Base-by-base conservation (phyloP, 2,113 vertebrate genomes). In the Cyprinus carpio region DNA sequence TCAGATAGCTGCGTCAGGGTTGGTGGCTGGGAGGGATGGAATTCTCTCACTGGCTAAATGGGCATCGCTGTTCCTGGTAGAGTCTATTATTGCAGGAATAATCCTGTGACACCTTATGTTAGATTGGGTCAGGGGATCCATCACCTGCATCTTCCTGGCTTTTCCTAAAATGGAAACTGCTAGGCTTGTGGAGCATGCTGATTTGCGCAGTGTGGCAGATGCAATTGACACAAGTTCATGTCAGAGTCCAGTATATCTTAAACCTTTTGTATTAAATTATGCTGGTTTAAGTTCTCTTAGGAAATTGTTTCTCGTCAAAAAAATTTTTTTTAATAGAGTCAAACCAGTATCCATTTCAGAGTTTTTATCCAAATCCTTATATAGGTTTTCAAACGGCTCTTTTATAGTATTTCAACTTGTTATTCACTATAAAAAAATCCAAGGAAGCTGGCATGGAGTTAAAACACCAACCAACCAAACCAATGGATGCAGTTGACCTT, bases 1-100 rank as follows among this genome's bases (percentile, higher is more conserved):
- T 84, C 81, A 87, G 82, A 77, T 67, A 67, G 62, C 64, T 56
- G 84, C 58, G 78, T 89, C 84, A 87, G 54, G 84, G 77, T 15
- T 72, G 77, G 46, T 0, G 49, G 58, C 46, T 75, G 71, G 81
- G 34, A 84, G 78, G 62, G 43, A 56, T 29, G 62, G 64, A 71
- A 75, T 82, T 83, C 77, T 85, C 84, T 84, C 72, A 86, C 81
- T 74, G 74, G 46, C 62, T 72, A 46, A 86, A 69, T 58, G 77
- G 72, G 62, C 80, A 69, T 31, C 67, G n/a, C 74, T 84, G 69
- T 76, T 88, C 71, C 64, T 31, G 27, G 80, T 18, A 75, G 79
- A 74, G 76, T 31, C 56, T 43, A 60, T 81, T 84, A 67, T 69
- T 67, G 25, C 43, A 67, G 25, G 62, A 69, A 81, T 81, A 69